These are phyloP conservation scores for Campylorhamphus procurvoides DNA, from an alignment of 2,113 vertebrate species.

Conservation along the genomic window DNA sequence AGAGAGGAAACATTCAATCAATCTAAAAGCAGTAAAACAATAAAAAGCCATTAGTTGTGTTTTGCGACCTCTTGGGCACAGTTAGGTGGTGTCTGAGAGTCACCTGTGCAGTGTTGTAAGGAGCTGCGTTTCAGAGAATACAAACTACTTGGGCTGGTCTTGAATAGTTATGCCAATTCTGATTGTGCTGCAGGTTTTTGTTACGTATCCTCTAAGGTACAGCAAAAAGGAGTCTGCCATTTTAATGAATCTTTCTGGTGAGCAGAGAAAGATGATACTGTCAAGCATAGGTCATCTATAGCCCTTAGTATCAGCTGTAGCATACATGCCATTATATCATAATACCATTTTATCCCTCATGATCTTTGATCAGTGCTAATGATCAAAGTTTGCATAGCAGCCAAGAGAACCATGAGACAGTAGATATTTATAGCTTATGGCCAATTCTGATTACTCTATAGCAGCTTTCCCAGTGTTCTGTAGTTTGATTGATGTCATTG, in stretches of 20 bases:
- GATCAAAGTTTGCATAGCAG: constrained; percentile 73
- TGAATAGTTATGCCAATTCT: neutral
- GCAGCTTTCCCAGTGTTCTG: constrained; percentile 54
- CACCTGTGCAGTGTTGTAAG: neutral
- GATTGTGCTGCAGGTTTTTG: neutral
- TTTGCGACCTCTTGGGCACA: constrained; percentile 20
- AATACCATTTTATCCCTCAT: constrained; percentile 67
- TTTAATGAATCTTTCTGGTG: constrained; percentile 40
- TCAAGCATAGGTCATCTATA: constrained; percentile 46
- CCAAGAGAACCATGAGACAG: constrained; percentile 61
- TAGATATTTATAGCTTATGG: constrained; percentile 76
- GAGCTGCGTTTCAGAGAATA: neutral
- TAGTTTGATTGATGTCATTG: constrained; percentile 72
- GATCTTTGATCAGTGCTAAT: constrained; percentile 75
- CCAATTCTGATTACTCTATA: constrained; percentile 64
- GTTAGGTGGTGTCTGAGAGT: neutral
- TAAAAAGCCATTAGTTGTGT: constrained; percentile 8
- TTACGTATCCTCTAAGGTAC: neutral
- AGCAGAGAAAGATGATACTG: neutral
- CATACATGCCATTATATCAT: constrained; percentile 39
- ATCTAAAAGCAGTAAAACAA: neutral
- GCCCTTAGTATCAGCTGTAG: constrained; percentile 55
- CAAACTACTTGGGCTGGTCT: neutral
- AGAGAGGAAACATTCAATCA: neutral
- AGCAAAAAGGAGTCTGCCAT: constrained; percentile 9